Evolutionary conservation across 2,113 vertebrate species (phyloP).

Genomic region (Opisthocomus hoazin): DNA sequence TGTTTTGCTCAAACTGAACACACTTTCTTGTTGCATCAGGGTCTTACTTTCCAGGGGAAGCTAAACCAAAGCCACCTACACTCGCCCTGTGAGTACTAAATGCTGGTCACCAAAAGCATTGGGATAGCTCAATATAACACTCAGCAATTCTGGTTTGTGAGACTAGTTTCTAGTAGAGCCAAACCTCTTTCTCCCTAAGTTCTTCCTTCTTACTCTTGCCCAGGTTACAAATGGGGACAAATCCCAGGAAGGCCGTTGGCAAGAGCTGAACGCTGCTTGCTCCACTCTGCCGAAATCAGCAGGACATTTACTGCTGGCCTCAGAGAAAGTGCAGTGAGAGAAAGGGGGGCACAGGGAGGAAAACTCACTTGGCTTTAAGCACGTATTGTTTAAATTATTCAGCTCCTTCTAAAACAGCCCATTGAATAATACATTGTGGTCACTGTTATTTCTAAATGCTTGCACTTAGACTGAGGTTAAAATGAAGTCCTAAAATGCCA

Average conservation of each 20-base stretch:
- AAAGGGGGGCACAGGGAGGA: background rate
- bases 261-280: background rate
- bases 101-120: background rate
- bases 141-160: background rate
- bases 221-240: background rate
- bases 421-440: background rate
- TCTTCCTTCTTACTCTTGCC: background rate
- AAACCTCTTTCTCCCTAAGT: background rate
- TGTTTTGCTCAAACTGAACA: background rate
- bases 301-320: background rate
- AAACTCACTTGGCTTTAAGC: background rate
- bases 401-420: background rate
- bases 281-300: background rate
- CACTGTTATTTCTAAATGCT: background rate
- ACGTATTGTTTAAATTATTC: slow-evolving; percentile 19
- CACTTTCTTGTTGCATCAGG: background rate
- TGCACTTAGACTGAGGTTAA: background rate
- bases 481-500: background rate
- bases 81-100: background rate
- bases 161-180: background rate
- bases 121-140: accelerated
- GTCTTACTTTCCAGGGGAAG: background rate
- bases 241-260: background rate
- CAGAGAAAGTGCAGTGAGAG: background rate
- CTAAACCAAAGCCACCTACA: background rate